Conservation (phyloP, 1,140 invertebrate species). For the Heliconius hermathena region DNA sequence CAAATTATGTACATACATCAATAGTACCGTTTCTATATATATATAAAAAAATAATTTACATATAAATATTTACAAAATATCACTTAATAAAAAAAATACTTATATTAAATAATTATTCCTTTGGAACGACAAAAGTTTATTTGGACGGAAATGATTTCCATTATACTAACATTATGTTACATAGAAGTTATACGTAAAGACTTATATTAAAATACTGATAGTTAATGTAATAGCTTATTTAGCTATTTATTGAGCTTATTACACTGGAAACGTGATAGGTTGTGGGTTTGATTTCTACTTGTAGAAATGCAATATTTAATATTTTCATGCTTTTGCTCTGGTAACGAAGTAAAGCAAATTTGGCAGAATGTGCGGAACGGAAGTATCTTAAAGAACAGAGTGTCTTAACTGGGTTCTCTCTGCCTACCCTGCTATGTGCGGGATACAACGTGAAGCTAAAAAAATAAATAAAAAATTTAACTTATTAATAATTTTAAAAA, state of each 20-base stretch:
- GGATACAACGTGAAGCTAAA: too few relatives aligned
- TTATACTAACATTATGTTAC: constrained; percentile 40
- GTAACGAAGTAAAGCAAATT: too few relatives aligned
- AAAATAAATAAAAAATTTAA: too few relatives aligned
- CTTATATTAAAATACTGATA: constrained; percentile 64
- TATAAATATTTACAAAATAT: constrained; percentile 34
- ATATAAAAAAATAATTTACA: constrained; percentile 5
- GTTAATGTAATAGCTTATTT: constrained; percentile 20
- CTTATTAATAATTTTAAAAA: too few relatives aligned
- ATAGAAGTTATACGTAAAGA: constrained; percentile 34
- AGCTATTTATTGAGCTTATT: constrained; percentile 26
- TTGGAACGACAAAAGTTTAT: constrained; percentile 70
- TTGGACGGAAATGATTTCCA: constrained; percentile 67
- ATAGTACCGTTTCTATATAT: constrained; percentile 1
- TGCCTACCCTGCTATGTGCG: too few relatives aligned
- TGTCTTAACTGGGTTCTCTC: too few relatives aligned
- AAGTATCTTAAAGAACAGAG: too few relatives aligned
- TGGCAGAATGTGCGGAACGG: too few relatives aligned
- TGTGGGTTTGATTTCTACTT: too few relatives aligned
- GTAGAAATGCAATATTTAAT: too few relatives aligned
- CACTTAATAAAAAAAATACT: constrained; percentile 11
- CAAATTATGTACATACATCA: constrained; percentile 31
- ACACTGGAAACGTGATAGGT: background rate
- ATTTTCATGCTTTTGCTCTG: too few relatives aligned
- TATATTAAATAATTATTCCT: constrained; percentile 56